Evolutionary conservation across 1,140 invertebrate species (phyloP), one percentile per base, ranked within the genome.

Genomic region (Parapsyche elsis): DNA sequence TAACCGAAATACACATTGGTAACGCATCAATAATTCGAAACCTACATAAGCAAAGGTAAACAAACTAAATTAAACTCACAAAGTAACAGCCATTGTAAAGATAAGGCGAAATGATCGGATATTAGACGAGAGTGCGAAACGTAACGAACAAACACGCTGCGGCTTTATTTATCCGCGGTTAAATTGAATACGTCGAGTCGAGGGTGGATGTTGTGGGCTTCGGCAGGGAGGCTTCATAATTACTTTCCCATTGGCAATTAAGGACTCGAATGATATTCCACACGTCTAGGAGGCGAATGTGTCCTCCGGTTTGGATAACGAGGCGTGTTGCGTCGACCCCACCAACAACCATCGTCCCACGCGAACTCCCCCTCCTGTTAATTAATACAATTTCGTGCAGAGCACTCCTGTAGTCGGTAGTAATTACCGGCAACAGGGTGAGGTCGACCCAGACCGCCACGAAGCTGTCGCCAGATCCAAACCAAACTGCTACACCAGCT

Each of bases 321-420:
- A 38, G 26, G 26, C 23, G 70, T 71, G 70, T 71, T 44, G 70
- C 30, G 23, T 57, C 49, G 21, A 57, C 5, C 16, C 24, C 16
- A 73, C 7, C 38, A 53, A 7, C 2, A 14, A 53, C 21, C n/a
- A 64, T 61, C 75, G 53, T 61, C 59, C 23, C 71, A 73, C 78
- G 71, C 46, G 23, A 46, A 26, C 57, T 53, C 16, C 49, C 49
- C 49, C 10, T 53, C 26, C 71, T 19, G 71, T 75, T 80, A 76
- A 80, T 80, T 80, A 80, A 80, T 80, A 80, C 71, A 76, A 74
- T 80, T 75, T 80, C 71, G 71, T 75, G 79, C 44, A 14, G 70
- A 71, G 49, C 67, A 21, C 78, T 71, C 70, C 70, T 73, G 78
- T 77, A 71, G 73, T 53, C 67, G 24, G 80, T 21, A 14, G 80